phyloP scores from a whole-genome alignment of 2,113 vertebrate species.

The cattle (Bos taurus) region ARS-UCD2.0 NC_037338.1:90165501-90166000 shows the following conservation, averaged over 20 bases:
- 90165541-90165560: no score
- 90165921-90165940: neutral
- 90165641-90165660: neutral
- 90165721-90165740: neutral
- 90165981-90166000: neutral
- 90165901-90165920: neutral
- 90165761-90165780: rapidly evolving
- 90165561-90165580: rapidly evolving
- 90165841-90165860: rapidly evolving
- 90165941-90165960: neutral
- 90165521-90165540: no score
- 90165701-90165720: neutral
- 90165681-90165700: neutral
- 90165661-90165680: neutral
- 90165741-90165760: neutral
- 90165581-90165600: neutral
- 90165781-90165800: neutral
- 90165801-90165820: rapidly evolving
- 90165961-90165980: no score
- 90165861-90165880: neutral
- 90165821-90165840: rapidly evolving
- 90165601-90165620: no score
- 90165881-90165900: neutral
- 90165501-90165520: no score
- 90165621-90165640: neutral